Evolutionary conservation across 2,113 vertebrate genomes (phyloP), one percentile per base, ranked within the genome.

Genomic region (Macrotus californicus): DNA sequence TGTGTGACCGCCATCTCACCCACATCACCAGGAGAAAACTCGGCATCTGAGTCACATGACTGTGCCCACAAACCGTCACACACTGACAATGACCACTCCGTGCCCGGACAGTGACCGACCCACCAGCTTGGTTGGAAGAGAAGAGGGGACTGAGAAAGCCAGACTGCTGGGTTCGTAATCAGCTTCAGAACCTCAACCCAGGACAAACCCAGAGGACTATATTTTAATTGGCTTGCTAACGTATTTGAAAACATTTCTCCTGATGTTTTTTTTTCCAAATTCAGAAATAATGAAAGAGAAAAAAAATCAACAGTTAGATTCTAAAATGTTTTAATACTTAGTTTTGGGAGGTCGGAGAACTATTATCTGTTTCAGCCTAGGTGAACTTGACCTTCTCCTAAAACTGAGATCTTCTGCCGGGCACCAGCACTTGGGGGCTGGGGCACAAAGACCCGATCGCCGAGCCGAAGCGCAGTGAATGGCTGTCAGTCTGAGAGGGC

Each of bases 241-340:
- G 69, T 94, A 88, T 95, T 91, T 96, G 85, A 95, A 94, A 95
- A 92, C 34, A 59, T 96, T 91, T 93, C 90, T 92, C 94, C 94
- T 92, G 48, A 94, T 92, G 77, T 61, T 91, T 93, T 87, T n/a
- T 22, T 34, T 19, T 4, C 85, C n/a, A 82, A 87, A 83, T 92
- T 95, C 59, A 90, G 54, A 96, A 96, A 95, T 87, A 95, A 97
- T 59, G 50, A 80, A 67, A 94, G 72, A 14, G 67, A 21, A 36
- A 52, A 48, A 95, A 88, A 89, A 92, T 10, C 24, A 76, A 41
- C 29, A 89, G 56, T 86, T 87, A 52, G 50, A 64, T 89, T 92
- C 94, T 46, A 81, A 90, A 87, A 90, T 73, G 43, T 26, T 31
- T 92, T 94, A 75, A 67, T 48, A 77, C n/a, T 59, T 84, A 16